These are phyloP conservation scores for Nowickia ferox DNA, from an alignment of 2,888 invertebrate species.

Conservation along the genomic window DNA sequence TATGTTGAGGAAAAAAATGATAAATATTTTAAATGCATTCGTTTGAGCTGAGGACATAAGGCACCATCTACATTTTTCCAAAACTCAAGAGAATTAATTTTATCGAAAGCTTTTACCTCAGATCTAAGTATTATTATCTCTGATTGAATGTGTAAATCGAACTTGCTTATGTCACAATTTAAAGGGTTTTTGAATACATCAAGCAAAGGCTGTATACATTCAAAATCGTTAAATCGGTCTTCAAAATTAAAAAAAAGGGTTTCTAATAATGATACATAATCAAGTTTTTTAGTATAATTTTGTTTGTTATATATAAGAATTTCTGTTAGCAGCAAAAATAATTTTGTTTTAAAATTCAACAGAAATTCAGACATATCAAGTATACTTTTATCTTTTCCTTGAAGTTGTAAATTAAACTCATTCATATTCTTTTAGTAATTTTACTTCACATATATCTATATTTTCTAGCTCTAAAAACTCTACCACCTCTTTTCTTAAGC, in stretches of 20 bases:
- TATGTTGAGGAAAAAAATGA: too few relatives aligned
- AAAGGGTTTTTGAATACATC: not conserved
- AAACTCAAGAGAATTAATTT: not conserved
- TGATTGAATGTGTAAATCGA: slow-evolving; percentile 1
- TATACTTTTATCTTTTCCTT: not conserved
- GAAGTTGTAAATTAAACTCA: not conserved
- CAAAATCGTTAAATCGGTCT: not conserved
- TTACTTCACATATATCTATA: not conserved
- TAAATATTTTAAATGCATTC: too few relatives aligned
- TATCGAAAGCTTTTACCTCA: not conserved
- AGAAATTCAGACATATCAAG: too few relatives aligned
- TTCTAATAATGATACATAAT: not conserved
- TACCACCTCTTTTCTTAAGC: slow-evolving; percentile 1
- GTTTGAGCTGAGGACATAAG: not conserved
- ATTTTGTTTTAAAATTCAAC: not conserved
- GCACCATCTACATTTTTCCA: not conserved
- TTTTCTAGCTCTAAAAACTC: slow-evolving; percentile 1
- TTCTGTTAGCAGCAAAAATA: not conserved
- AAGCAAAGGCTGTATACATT: not conserved
- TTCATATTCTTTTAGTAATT: not conserved
- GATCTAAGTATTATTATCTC: not conserved
- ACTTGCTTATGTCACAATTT: not conserved
- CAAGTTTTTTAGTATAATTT: not conserved
- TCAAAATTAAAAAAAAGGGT: not conserved
- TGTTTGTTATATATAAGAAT: not conserved